Evolutionary conservation across 2,888 invertebrate species (phyloP), one percentile per base, ranked within the genome.

Genomic region (Camponotus fellah): DNA sequence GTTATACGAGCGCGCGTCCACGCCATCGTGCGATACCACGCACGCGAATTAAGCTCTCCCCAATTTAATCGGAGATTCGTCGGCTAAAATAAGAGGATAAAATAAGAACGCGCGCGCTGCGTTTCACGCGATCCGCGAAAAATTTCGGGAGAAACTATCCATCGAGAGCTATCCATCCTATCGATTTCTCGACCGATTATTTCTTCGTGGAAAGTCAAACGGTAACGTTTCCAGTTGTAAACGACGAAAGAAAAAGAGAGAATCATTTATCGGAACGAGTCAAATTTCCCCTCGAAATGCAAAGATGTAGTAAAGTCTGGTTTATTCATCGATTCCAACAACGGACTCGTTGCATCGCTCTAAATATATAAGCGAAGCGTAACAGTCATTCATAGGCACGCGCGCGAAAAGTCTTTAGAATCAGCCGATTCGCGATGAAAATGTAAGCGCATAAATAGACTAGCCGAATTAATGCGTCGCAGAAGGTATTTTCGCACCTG

Each of bases 401-500:
- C 0, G 8, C 10, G 69, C 12, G 9, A 66, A 26, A 6, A 37
- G 10, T 37, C 0, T 49, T 32, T 10, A 6, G 12, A 32, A 14
- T 56, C 2, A 76, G 34, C 14, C 8, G 49, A 12, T 10, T 2
- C 26, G 46, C 21, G 17, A 40, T 37, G 69, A 69, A n/a, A 37
- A 21, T 49, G 21, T 9, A 40, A 26, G 12, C 17, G 76, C 21
- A 76, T 17, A n/a, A 56, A 6, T 34, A 43, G 34, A 53, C 40
- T 79, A 64, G 62, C 69, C 76, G 76, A 83, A 85, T 60, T 65
- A 76, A 56, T 71, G 65, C 83, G 84, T 82, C 77, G 80, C 64
- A 85, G 64, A 82, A 85, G 62, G 79, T 87, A 87, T 87, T 87
- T 86, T 87, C 85, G 87, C 86, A 87, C 86, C 86, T 87, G 87